These are phyloP conservation scores for Geotrypetes seraphini DNA, from an alignment of 2,797 vertebrate species.

Conservation along the genomic window DNA sequence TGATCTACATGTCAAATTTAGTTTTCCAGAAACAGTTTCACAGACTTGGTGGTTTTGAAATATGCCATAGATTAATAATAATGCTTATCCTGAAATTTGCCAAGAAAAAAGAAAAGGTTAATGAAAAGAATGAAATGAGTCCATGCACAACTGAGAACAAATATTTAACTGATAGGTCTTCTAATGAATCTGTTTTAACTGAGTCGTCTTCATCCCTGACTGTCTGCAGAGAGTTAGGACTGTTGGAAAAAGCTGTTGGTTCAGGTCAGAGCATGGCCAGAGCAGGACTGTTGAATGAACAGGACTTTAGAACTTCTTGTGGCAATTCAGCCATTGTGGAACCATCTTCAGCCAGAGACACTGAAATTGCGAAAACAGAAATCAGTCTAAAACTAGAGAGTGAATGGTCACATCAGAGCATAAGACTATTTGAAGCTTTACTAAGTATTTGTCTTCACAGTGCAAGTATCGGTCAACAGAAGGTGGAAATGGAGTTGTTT, in stretches of 20 bases:
- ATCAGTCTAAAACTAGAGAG: conserved; percentile 43
- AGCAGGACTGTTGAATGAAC: too few relatives aligned
- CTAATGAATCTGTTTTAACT: background rate
- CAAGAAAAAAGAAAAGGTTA: conserved; percentile 47
- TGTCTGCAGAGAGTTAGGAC: background rate
- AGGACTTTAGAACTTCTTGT: too few relatives aligned
- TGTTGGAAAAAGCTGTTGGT: background rate
- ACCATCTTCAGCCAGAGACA: background rate
- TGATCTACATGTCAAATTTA: conserved; percentile 73
- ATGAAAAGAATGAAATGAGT: conserved; percentile 50
- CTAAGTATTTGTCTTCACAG: conserved; percentile 88
- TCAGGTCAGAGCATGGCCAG: conserved; percentile 8
- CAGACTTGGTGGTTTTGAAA: conserved; percentile 77
- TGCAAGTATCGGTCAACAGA: conserved; percentile 63
- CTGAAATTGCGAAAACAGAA: conserved; percentile 4
- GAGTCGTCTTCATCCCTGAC: conserved; percentile 10
- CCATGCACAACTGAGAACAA: conserved; percentile 35
- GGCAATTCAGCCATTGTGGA: conserved; percentile 4
- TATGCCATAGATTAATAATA: conserved; percentile 73
- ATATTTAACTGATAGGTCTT: conserved; percentile 4
- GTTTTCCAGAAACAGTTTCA: conserved; percentile 87
- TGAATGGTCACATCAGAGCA: conserved; percentile 72
- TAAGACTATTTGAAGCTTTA: conserved; percentile 85
- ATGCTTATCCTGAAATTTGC: conserved; percentile 82
- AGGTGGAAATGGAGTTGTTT: conserved; percentile 61